A percentile compares a stretch with the other conserved stretches of the same genome.
phyloP scores from a whole-genome alignment of 2,113 vertebrate species.

The Pachyramphus minor region DNA sequence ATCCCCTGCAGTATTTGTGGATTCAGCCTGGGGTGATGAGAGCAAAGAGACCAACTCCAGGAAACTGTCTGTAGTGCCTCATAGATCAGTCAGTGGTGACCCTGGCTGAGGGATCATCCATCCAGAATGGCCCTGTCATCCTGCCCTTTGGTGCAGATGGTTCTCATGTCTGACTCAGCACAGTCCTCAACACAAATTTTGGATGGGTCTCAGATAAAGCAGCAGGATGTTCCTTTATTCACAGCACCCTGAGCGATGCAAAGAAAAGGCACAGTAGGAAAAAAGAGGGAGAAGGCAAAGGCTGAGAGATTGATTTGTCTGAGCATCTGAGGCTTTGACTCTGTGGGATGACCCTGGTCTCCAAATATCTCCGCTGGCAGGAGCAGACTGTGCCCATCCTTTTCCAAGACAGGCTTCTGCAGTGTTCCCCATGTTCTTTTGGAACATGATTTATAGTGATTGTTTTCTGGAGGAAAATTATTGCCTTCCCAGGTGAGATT shows the following conservation, averaged over 20 bases:
- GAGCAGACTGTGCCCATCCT: accelerated
- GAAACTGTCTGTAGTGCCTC: not conserved
- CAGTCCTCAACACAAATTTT: not conserved
- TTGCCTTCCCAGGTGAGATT: not conserved
- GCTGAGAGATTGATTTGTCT: not conserved
- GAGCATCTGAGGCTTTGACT: not conserved
- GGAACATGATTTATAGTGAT: not conserved
- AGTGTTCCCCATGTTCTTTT: accelerated
- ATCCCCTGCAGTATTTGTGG: not conserved
- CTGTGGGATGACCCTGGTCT: not conserved
- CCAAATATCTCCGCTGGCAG: not conserved
- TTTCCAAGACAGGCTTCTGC: not conserved
- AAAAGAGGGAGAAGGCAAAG: not conserved
- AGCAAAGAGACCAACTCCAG: not conserved
- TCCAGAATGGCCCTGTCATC: not conserved
- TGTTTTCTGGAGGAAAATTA: not conserved
- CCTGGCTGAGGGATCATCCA: not conserved
- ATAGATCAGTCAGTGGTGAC: not conserved
- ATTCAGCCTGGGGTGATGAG: not conserved
- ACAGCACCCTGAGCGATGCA: not conserved
- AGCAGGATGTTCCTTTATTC: not conserved
- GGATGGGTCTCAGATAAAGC: not conserved
- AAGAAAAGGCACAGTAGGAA: not conserved
- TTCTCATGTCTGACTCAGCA: not conserved
- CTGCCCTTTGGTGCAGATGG: not conserved